Base-by-base conservation (phyloP, 2,888 invertebrate genomes). In the Leucophenga montana region DNA sequence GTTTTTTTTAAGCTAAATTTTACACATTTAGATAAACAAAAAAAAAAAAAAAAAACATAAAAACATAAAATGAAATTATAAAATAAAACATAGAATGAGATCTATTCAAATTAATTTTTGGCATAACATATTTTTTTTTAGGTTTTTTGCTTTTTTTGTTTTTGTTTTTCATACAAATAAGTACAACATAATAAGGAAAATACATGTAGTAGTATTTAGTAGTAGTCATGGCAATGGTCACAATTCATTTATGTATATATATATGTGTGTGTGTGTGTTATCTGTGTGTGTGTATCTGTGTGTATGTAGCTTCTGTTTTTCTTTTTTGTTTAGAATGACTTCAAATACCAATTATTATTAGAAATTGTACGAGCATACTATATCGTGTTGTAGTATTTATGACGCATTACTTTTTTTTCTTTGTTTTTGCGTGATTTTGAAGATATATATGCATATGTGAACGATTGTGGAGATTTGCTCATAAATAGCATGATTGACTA, bases 301-400 rank as follows among this genome's bases (percentile, higher is more conserved):
- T 68, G 67, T 77, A 75, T 73, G 68, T n/a, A n/a, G n/a, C 18
- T 13, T 66, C 5, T 66, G 6, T 54, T 66, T 66, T 53, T 66
- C 5, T 66, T 16, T 54, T 53, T 66, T 66, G 33, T 5, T 46
- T 48, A 22, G 11, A 11, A 18, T 66, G 66, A 56, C 14, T 71
- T 74, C 71, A 77, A 84, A 82, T 82, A 85, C 82, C 85, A 85
- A 82, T 82, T 85, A 84, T 83, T 75, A 80, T 70, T 69, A 73
- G 44, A 39, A 27, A 11, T 39, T 39, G 39, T 11, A 11, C 39
- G 39, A 39, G 5, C 39, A 8, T 8, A n/a, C n/a, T n/a, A 39
- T 39, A 27, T 3, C 27, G 27, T 39, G 39, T 39, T 8, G 8
- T 39, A 39, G n/a, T n/a, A n/a, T n/a, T n/a, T n/a, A n/a, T 33